These are phyloP conservation scores for Danionella dracula DNA, from an alignment of 2,797 vertebrate species.

Conservation along the genomic window DNA sequence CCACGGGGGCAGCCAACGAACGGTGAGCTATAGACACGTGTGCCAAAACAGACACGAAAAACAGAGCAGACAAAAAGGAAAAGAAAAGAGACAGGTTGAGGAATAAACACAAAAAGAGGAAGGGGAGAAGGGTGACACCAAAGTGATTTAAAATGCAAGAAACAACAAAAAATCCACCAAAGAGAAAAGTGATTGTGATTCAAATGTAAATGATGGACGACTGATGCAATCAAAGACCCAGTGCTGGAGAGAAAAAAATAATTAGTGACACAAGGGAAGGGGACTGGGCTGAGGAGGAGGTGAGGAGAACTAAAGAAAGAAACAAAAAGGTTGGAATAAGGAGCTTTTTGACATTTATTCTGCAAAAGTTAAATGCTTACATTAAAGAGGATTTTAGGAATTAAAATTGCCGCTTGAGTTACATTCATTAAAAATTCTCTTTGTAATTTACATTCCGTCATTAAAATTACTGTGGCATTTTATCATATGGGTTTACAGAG, in stretches of 20 bases:
- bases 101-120: conserved; percentile 51
- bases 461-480: too few species aligned
- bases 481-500: too few species aligned
- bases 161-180: conserved; percentile 54
- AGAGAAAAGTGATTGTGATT: conserved; percentile 23
- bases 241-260: conserved; percentile 49
- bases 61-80: conserved; percentile 49
- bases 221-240: conserved; percentile 44
- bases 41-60: conserved; percentile 40
- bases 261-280: conserved; percentile 54
- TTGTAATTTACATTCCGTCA: too few species aligned
- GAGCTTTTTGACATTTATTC: conserved; percentile 37
- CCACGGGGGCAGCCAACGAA: conserved; percentile 72
- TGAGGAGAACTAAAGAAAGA: conserved; percentile 37
- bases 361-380: not conserved
- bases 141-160: conserved; percentile 60
- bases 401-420: too few species aligned
- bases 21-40: conserved; percentile 73
- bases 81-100: conserved; percentile 43
- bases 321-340: conserved; percentile 13
- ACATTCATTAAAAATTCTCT: too few species aligned
- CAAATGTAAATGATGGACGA: conserved; percentile 49
- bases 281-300: conserved; percentile 26
- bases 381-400: too few species aligned
- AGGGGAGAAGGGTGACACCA: conserved; percentile 41